These are phyloP conservation scores for Hassar affinis DNA, from an alignment of 2,113 vertebrate genomes.

Conservation along the genomic window DNA sequence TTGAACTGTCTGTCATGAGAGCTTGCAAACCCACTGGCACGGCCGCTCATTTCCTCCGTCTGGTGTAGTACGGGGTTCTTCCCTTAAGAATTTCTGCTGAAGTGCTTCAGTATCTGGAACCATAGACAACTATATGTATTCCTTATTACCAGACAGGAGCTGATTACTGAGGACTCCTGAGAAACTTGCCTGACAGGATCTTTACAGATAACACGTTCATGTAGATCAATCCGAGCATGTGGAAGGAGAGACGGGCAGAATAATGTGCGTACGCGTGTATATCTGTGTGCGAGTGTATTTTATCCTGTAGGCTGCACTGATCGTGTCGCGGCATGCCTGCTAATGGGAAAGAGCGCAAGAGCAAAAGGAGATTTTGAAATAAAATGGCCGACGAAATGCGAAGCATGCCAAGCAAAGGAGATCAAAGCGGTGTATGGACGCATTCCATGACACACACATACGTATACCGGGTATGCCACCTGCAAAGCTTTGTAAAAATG, in stretches of 20 bases:
- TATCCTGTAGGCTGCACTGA: constrained; percentile 12
- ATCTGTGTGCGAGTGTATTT: constrained; percentile 33
- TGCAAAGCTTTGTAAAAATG: not conserved
- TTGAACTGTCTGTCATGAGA: constrained; percentile 30
- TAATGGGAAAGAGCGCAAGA: constrained; percentile 43
- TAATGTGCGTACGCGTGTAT: constrained; percentile 8
- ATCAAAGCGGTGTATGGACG: not conserved
- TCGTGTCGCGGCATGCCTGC: constrained; percentile 60
- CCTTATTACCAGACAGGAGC: not conserved
- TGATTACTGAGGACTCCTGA: too few species aligned
- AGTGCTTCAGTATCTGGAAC: constrained; percentile 6
- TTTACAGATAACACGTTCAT: not conserved
- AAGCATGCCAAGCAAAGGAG: constrained; percentile 34
- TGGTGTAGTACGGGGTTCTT: constrained; percentile 49
- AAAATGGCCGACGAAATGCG: constrained; percentile 38
- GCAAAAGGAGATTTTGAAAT: constrained; percentile 41
- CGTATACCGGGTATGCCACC: not conserved
- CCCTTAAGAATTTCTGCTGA: constrained; percentile 47
- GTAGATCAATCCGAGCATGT: constrained; percentile 13
- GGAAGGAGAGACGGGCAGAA: constrained; percentile 25
- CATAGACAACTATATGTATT: not conserved
- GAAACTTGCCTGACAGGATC: too few species aligned
- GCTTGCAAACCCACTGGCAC: constrained; percentile 31
- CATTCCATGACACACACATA: not conserved
- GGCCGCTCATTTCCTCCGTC: constrained; percentile 57